Conservation (phyloP, 92 coral and sea anemone genomes). For the Micromussa lordhowensis region DNA sequence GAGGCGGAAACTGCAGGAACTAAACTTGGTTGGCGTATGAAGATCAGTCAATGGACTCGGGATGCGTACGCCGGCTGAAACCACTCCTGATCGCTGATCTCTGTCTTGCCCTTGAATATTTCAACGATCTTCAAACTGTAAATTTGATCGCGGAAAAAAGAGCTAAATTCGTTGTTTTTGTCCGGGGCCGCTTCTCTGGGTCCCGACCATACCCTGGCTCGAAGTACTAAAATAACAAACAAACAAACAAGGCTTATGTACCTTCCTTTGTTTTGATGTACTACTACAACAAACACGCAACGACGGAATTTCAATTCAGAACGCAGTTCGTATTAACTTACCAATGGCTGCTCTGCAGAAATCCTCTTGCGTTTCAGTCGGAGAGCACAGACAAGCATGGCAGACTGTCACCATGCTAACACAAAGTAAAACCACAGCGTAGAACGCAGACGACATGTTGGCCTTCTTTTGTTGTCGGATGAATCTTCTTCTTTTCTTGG, state of each 20-base stretch:
- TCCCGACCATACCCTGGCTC: slow-evolving; percentile 20
- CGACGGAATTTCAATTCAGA: background rate
- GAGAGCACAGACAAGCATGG: background rate
- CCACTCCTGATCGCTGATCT: background rate
- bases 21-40: background rate
- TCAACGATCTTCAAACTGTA: slow-evolving; percentile 13
- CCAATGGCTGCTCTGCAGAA: slow-evolving; percentile 3
- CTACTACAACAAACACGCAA: background rate
- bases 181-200: slow-evolving; percentile 1
- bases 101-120: slow-evolving; percentile 20
- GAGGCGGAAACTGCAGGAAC: background rate
- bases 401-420: background rate
- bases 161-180: background rate
- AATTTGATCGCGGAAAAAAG: background rate
- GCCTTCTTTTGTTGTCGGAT: background rate
- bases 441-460: background rate
- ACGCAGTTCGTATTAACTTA: background rate
- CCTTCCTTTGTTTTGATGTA: background rate
- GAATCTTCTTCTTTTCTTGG: background rate
- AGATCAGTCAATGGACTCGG: background rate
- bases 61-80: slow-evolving; percentile 1
- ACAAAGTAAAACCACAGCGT: background rate
- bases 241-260: too few species aligned
- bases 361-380: background rate
- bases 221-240: background rate